phyloP scores from a whole-genome alignment of 2,797 vertebrate genomes.

The Cichlasoma orientale region DNA sequence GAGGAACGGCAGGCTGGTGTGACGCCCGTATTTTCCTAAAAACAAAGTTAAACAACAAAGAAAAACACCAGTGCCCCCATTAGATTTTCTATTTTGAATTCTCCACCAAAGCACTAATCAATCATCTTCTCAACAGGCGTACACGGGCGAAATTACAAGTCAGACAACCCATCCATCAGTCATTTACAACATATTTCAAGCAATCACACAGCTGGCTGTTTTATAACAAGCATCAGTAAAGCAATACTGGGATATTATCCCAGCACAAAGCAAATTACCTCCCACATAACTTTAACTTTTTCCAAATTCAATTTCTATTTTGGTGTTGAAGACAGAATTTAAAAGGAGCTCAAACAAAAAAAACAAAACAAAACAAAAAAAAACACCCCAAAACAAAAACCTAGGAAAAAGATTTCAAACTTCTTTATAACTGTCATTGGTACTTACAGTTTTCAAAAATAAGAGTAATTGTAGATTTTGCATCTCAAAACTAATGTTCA shows the following conservation, averaged over 20 bases:
- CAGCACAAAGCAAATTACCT: conserved; percentile 13
- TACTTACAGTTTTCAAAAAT: neutral
- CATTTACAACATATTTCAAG: conserved; percentile 19
- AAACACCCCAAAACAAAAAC: neutral
- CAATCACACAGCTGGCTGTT: neutral
- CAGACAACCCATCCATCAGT: conserved; percentile 36
- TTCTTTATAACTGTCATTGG: neutral
- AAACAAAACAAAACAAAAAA: too few species aligned
- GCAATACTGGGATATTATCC: conserved; percentile 10
- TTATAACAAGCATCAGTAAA: conserved; percentile 12
- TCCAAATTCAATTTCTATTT: conserved; percentile 6
- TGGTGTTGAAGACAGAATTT: neutral
- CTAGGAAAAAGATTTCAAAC: neutral
- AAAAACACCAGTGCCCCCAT: conserved; percentile 1
- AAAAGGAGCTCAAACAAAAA: neutral
- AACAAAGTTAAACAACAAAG: conserved; percentile 10
- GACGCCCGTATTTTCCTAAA: conserved; percentile 81
- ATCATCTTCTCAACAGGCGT: conserved; percentile 23
- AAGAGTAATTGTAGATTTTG: neutral
- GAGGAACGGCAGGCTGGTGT: conserved; percentile 80
- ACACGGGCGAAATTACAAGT: conserved; percentile 11
- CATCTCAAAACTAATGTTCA: neutral
- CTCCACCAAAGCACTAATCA: conserved; percentile 33
- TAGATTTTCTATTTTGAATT: neutral
- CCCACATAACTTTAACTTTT: neutral